phyloP scores from a whole-genome alignment of 2,888 invertebrate genomes.

The Macrophya alboannulata region DNA sequence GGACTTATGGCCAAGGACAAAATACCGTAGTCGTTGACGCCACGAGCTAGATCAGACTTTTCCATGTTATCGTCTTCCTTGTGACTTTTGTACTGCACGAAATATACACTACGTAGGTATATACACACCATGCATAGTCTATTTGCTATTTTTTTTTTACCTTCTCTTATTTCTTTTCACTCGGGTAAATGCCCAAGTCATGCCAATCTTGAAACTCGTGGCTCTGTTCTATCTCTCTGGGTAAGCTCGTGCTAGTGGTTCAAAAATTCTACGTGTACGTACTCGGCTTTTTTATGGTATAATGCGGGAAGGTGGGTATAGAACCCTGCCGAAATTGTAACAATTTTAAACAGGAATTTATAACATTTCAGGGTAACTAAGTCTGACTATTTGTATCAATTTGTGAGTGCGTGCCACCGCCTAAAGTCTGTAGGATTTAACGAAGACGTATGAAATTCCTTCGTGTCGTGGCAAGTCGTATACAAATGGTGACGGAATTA shows the following conservation, averaged over 20 bases:
- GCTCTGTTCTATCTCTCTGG: no score
- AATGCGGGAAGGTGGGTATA: not conserved
- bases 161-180: not conserved
- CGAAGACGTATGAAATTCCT: slow-evolving; percentile 45
- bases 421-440: slow-evolving; percentile 14
- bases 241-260: not conserved
- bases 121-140: not conserved
- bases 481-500: slow-evolving; percentile 38
- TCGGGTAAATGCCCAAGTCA: not conserved
- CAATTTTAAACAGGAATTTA: slow-evolving; percentile 39
- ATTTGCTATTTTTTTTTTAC: not conserved
- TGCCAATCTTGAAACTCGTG: not conserved
- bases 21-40: slow-evolving; percentile 24
- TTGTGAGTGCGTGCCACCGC: slow-evolving; percentile 44
- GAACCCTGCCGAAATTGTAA: not conserved
- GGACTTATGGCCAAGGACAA: slow-evolving; percentile 47
- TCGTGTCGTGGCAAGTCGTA: slow-evolving; percentile 6
- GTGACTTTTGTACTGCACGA: not conserved
- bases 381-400: slow-evolving; percentile 55
- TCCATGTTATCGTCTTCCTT: not conserved
- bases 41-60: not conserved
- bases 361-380: slow-evolving; percentile 31
- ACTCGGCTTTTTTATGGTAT: not conserved
- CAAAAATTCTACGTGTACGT: not conserved
- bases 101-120: not conserved